Conservation (phyloP, 2,888 invertebrate species). For the Eupithecia pulchellata region DNA sequence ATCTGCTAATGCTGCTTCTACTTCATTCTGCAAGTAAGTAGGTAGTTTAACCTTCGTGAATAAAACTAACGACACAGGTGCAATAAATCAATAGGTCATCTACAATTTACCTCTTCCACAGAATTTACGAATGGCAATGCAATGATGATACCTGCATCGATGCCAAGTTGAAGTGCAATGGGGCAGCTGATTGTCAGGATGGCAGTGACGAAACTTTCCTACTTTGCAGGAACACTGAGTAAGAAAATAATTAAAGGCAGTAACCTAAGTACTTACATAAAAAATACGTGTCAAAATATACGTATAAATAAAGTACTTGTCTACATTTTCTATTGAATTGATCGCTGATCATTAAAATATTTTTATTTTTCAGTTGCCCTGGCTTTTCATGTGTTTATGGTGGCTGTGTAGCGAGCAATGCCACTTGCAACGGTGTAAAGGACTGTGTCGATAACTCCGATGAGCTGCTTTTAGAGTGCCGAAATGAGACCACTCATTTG, state of each 20-base stretch:
- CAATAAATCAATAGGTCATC: background rate
- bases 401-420: slow-evolving; percentile 14
- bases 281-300: no score
- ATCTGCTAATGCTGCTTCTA: slow-evolving; percentile 7
- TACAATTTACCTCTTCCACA: background rate
- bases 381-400: slow-evolving; percentile 24
- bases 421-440: slow-evolving; percentile 18
- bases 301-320: no score
- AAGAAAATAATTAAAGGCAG: slow-evolving; percentile 1
- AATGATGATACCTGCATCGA: slow-evolving; percentile 18
- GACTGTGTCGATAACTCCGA: slow-evolving; percentile 25
- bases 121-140: slow-evolving; percentile 18
- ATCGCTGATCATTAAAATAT: background rate
- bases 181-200: background rate
- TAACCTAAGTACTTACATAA: no score
- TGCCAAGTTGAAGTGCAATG: slow-evolving; percentile 13
- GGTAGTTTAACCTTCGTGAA: background rate
- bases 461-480: slow-evolving; percentile 16
- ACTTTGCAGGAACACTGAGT: slow-evolving; percentile 19
- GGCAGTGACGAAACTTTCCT: slow-evolving; percentile 21
- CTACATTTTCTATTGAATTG: background rate
- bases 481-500: slow-evolving; percentile 9
- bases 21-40: background rate
- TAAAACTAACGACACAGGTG: background rate
- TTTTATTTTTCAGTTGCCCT: slow-evolving; percentile 8